Conservation (phyloP, 2,888 invertebrate genomes). For the Polia nebulosa region DNA sequence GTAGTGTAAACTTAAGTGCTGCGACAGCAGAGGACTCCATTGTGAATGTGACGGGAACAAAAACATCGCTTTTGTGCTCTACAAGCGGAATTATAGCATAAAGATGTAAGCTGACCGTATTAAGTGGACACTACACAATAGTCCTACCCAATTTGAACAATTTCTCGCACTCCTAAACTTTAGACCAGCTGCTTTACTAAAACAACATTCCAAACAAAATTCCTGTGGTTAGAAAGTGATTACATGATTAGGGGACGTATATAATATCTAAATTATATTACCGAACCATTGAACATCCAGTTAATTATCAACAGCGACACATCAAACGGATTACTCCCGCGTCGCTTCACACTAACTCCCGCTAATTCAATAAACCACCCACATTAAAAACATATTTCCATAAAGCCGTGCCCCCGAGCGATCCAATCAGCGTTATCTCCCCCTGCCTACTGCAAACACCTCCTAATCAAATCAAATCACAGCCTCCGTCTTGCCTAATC, state of each 20-base stretch:
- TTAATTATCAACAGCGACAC: slow-evolving; percentile 80
- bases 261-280: slow-evolving; percentile 67
- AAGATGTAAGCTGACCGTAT: slow-evolving; percentile 78
- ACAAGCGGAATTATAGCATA: slow-evolving; percentile 76
- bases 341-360: slow-evolving; percentile 82
- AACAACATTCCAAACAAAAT: slow-evolving; percentile 48
- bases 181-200: slow-evolving; percentile 21
- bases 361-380: slow-evolving; percentile 90
- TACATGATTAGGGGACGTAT: slow-evolving; percentile 59
- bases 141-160: slow-evolving; percentile 21
- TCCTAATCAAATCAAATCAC: slow-evolving; percentile 91
- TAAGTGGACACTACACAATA: slow-evolving; percentile 76
- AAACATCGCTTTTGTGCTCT: slow-evolving; percentile 83
- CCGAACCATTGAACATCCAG: slow-evolving; percentile 75
- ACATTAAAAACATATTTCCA: slow-evolving; percentile 91
- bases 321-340: slow-evolving; percentile 83
- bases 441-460: slow-evolving; percentile 88
- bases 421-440: slow-evolving; percentile 90
- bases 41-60: slow-evolving; percentile 81
- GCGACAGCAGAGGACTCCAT: slow-evolving; percentile 84
- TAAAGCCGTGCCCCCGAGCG: slow-evolving; percentile 82
- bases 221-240: slow-evolving; percentile 59
- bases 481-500: slow-evolving; percentile 91
- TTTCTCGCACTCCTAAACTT: slow-evolving; percentile 1
- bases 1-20: slow-evolving; percentile 89